phyloP scores from a whole-genome alignment of 37 sponge, comb jelly and placozoan genomes.

The Dysidea cf. avara region DNA sequence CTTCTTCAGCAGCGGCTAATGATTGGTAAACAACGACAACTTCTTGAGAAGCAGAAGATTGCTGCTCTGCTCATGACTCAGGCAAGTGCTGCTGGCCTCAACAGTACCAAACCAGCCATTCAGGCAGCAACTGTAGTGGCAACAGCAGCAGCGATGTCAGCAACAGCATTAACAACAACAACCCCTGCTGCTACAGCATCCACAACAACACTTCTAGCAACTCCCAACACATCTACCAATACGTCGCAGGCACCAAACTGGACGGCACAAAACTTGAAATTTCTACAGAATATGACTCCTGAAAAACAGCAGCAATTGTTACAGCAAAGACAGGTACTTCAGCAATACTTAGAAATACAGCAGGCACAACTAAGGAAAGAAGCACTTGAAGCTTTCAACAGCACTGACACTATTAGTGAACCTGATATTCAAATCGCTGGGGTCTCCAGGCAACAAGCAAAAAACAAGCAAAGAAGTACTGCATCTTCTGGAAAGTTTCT shows the following conservation, averaged over 20 bases:
- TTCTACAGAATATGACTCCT: too few species aligned
- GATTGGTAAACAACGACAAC: conserved; percentile 27
- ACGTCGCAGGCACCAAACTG: background rate
- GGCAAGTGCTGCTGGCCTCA: too few species aligned
- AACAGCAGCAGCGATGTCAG: too few species aligned
- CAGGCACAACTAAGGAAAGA: background rate
- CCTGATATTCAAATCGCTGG: background rate
- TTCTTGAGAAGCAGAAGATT: background rate
- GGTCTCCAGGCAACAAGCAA: too few species aligned
- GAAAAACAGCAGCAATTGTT: background rate
- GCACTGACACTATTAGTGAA: background rate
- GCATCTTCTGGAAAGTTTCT: conserved; percentile 12
- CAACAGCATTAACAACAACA: too few species aligned
- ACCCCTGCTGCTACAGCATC: background rate
- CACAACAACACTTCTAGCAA: background rate
- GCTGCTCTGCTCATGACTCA: too few species aligned
- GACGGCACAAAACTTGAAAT: conserved; percentile 18
- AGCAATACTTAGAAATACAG: background rate
- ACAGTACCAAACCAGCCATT: too few species aligned
- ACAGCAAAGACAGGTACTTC: background rate
- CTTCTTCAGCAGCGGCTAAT: conserved; percentile 61
- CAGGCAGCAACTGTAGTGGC: too few species aligned
- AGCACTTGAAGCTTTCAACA: background rate
- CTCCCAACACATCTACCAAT: conserved; percentile 25
- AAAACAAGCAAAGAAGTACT: too few species aligned